phyloP scores from a whole-genome alignment of 2,797 vertebrate genomes.

The Sorex maritimensis region DNA sequence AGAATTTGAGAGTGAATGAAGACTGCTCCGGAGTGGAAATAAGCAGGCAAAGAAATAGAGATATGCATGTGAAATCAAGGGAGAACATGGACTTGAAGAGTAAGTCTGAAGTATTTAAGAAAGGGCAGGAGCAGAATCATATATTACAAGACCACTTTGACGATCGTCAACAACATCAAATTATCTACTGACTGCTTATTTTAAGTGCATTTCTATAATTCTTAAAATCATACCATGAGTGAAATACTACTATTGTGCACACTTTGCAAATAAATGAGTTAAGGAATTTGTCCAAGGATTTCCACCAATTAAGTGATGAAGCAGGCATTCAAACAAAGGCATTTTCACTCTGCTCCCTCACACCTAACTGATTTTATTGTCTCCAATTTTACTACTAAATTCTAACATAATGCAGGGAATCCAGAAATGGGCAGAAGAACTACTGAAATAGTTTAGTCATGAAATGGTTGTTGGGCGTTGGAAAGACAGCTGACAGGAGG shows the following conservation, averaged over 20 bases:
- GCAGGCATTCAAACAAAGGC: neutral
- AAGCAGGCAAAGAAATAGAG: too few species aligned
- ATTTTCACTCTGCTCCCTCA: neutral
- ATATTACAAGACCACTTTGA: slow-evolving; percentile 32
- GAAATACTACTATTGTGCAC: neutral
- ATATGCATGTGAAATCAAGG: too few species aligned
- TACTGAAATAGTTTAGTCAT: neutral
- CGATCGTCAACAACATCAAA: neutral
- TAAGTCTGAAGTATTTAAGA: neutral
- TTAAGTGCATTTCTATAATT: neutral
- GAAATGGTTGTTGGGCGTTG: neutral
- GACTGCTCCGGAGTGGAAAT: too few species aligned
- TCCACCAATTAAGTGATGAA: neutral
- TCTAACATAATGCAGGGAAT: neutral
- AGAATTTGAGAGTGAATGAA: too few species aligned
- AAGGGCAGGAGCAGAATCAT: neutral
- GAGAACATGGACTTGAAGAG: too few species aligned
- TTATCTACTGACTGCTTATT: neutral
- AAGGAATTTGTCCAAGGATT: neutral
- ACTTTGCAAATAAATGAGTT: slow-evolving; percentile 12
- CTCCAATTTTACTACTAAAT: neutral
- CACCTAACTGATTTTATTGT: neutral
- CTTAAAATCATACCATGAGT: neutral
- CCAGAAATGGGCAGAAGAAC: neutral
- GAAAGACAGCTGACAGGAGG: too few species aligned